phyloP scores from a whole-genome alignment of 2,797 vertebrate species.

The Fratercula arctica region DNA sequence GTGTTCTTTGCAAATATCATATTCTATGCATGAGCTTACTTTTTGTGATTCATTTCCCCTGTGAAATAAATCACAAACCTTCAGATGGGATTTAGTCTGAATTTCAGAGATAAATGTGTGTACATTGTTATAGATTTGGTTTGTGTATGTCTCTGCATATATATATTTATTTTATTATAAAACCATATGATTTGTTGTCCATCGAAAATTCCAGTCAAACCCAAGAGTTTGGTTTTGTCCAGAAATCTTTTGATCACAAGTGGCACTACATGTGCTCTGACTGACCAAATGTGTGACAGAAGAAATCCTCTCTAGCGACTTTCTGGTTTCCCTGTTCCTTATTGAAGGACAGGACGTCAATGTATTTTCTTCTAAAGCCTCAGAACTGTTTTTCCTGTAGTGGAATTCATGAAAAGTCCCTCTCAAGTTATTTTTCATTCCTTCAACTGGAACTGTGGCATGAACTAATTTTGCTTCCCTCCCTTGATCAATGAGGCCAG shows the following conservation, averaged over 20 bases:
- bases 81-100: conserved; percentile 37
- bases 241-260: conserved; percentile 5
- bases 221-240: background rate
- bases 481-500: conserved; percentile 1
- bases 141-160: background rate
- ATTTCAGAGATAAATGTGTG: conserved; percentile 60
- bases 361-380: background rate
- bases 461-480: conserved; percentile 20
- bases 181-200: conserved; percentile 10
- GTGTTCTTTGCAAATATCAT: conserved; percentile 57
- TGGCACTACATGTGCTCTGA: background rate
- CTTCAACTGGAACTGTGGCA: background rate
- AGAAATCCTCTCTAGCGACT: background rate
- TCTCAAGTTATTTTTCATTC: conserved; percentile 18
- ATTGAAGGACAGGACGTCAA: background rate
- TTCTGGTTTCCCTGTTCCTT: background rate
- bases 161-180: conserved; percentile 53
- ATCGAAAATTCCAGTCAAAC: background rate
- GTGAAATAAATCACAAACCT: conserved; percentile 61
- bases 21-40: conserved; percentile 16
- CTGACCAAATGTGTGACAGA: background rate
- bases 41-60: conserved; percentile 33
- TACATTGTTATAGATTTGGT: conserved; percentile 17
- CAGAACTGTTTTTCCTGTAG: background rate
- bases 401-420: background rate